Evolutionary conservation across 2,113 vertebrate species (phyloP).

Genomic region (Carlito syrichta): DNA sequence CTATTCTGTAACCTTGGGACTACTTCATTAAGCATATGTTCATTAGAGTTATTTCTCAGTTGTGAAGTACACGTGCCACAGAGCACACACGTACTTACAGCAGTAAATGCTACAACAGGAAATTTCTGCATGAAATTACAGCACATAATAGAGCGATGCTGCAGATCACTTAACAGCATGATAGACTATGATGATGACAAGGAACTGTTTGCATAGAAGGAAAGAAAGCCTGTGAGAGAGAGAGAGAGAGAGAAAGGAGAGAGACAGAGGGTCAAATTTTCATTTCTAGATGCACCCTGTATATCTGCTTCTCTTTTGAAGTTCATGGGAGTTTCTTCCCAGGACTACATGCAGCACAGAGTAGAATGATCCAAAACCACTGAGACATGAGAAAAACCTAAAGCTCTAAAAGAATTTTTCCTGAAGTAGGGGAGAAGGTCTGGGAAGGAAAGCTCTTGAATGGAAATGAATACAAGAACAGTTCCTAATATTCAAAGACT

Average conservation of each 20-base stretch:
- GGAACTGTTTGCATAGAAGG: constrained; percentile 45
- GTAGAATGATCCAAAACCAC: background rate
- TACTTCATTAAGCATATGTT: background rate
- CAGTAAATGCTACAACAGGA: background rate
- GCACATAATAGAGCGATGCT: background rate
- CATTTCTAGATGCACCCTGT: constrained; percentile 33
- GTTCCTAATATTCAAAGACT: background rate
- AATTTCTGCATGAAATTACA: background rate
- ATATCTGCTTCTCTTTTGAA: constrained; percentile 50
- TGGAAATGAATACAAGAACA: background rate
- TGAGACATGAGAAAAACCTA: background rate
- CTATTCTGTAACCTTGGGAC: background rate
- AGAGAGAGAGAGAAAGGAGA: constrained; percentile 41
- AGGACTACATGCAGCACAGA: background rate
- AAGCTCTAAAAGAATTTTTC: background rate
- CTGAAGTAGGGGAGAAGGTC: background rate
- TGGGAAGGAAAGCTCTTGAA: background rate
- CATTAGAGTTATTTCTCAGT: background rate
- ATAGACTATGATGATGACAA: background rate
- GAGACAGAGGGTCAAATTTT: constrained; percentile 49
- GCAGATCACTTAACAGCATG: background rate
- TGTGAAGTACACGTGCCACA: background rate
- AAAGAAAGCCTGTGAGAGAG: background rate
- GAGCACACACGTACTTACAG: background rate
- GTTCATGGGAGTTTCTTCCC: background rate